A percentile compares a stretch with the other conserved stretches of the same genome.
Conservation (phyloP, 2,797 vertebrate species). For the Loriculus beryllinus region DNA sequence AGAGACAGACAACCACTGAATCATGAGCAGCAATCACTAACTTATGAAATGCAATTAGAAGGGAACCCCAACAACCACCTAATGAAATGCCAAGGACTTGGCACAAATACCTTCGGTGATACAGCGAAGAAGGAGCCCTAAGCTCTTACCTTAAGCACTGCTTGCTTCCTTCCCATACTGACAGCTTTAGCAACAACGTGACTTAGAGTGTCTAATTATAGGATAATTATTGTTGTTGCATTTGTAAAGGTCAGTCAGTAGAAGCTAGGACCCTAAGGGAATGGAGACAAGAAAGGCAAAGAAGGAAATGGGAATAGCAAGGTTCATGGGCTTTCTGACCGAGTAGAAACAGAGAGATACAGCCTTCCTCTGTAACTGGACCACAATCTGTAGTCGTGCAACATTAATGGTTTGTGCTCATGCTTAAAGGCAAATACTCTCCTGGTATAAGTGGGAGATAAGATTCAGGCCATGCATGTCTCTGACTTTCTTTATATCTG, state of each 20-base stretch:
- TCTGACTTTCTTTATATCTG: neutral
- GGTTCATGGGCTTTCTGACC: neutral
- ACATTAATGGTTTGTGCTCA: neutral
- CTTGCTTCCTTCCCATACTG: constrained; percentile 27
- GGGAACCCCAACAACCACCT: constrained; percentile 33
- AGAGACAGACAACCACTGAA: constrained; percentile 9
- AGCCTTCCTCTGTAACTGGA: neutral
- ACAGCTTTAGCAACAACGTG: constrained; percentile 44
- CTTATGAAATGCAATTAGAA: constrained; percentile 31
- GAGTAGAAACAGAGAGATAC: neutral
- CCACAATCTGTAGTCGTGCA: neutral
- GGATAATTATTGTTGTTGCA: constrained; percentile 67
- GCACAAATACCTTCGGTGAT: constrained; percentile 39
- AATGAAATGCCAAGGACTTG: constrained; percentile 39
- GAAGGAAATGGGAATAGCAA: constrained; percentile 28
- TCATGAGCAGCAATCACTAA: constrained; percentile 34
- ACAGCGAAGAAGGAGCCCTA: constrained; percentile 10
- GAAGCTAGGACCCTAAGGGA: constrained; percentile 61
- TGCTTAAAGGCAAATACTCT: neutral
- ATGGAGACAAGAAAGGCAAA: constrained; percentile 36
- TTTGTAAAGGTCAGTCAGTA: constrained; percentile 54
- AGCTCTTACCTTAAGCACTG: constrained; percentile 31
- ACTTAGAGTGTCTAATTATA: constrained; percentile 63
- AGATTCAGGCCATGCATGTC: neutral
- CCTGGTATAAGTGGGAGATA: neutral